Base-by-base conservation (phyloP, 1,140 invertebrate genomes). In the Campoletis sonorensis region DNA sequence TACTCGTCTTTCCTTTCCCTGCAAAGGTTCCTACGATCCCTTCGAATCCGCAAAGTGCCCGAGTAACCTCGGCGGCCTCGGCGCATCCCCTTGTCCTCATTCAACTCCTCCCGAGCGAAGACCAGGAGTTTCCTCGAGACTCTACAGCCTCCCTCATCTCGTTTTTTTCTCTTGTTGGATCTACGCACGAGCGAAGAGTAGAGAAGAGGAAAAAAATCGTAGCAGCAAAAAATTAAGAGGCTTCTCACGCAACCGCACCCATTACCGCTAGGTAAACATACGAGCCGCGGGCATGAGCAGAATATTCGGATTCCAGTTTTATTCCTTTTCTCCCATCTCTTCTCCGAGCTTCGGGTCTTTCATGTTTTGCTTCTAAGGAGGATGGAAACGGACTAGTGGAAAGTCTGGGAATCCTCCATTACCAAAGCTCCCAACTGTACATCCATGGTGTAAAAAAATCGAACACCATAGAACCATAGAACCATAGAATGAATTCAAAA, bases 251-350 rank as follows among this genome's bases (percentile, higher is more conserved):
- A 82, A 70, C n/a, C 33, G 51, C 51, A 72, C 67, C 85, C 85
- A 88, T 88, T 87, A 88, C 85, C 80, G 75, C 76, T 83, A 79
- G 81, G 86, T 86, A 87, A 88, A 88, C 87, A 88, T 85, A 88
- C 86, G 86, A 86, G 81, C 84, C 82, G 61, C 54, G 84, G 85
- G 82, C 87, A 85, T 86, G 84, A 81, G 73, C 79, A 40, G 87
- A 88, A 88, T 88, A 88, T 86, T 76, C 40, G 18, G 76, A 27
- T 40, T 27, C 64, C 26, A 15, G n/a, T n/a, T n/a, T 75, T 77
- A 30, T 71, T 13, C 23, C 23, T n/a, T n/a, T n/a, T n/a, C n/a
- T n/a, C 78, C 16, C 45, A 26, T 75, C 21, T 40, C 15, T 79
- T 49, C 2, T 54, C 49, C 15, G 75, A 81, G n/a, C 75, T 40